A percentile compares a stretch with the other conserved stretches of the same genome.
phyloP scores from a whole-genome alignment of 2,888 invertebrate genomes.

The Pocota personata region DNA sequence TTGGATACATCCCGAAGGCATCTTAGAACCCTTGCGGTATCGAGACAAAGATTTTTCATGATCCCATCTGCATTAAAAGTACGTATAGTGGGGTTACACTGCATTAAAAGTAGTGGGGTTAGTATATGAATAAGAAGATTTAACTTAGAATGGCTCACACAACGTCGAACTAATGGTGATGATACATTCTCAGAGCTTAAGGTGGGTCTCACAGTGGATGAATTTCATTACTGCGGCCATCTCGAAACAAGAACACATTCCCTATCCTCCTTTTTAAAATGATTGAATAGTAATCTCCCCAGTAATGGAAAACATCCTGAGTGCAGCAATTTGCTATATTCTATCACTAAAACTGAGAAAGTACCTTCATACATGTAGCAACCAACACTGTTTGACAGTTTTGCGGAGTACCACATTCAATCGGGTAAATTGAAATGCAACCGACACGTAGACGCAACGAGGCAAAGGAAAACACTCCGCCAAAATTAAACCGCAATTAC shows the following conservation, averaged over 20 bases:
- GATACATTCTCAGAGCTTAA: no score
- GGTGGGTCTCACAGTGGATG: no score
- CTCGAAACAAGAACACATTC: not conserved
- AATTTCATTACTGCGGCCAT: not conserved
- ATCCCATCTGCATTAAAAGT: no score
- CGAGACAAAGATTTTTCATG: no score
- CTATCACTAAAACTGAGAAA: slow-evolving; percentile 35
- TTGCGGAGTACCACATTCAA: slow-evolving; percentile 66
- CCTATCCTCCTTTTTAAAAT: not conserved
- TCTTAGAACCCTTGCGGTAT: no score
- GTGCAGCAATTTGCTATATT: slow-evolving; percentile 16
- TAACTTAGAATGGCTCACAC: no score
- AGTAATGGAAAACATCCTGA: not conserved
- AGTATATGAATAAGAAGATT: no score
- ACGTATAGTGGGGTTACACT: no score
- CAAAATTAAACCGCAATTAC: slow-evolving; percentile 73
- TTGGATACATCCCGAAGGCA: no score
- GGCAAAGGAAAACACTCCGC: slow-evolving; percentile 59
- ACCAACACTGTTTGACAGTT: slow-evolving; percentile 61
- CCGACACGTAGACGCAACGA: slow-evolving; percentile 45
- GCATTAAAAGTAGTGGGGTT: no score
- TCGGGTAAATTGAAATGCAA: slow-evolving; percentile 66
- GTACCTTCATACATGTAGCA: slow-evolving; percentile 29
- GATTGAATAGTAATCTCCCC: slow-evolving; percentile 2
- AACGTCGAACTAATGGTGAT: no score